A percentile compares a stretch with the other conserved stretches of the same genome.
Conservation (phyloP, 2,888 invertebrate species). For the Torymus tubicola region DNA sequence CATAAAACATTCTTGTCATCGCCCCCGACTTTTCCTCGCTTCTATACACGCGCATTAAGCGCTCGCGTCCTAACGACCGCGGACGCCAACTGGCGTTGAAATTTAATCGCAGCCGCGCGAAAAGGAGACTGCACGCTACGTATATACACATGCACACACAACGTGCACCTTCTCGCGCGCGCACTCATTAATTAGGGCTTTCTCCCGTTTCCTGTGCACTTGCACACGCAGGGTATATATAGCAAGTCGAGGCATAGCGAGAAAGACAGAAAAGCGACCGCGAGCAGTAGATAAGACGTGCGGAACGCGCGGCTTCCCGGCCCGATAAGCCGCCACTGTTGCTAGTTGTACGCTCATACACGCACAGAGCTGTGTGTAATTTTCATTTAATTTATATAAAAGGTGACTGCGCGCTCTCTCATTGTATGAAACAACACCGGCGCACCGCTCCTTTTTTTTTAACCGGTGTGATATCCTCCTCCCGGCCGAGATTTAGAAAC, state of each 20-base stretch:
- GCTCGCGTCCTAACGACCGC: conserved; percentile 28
- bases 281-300: conserved; percentile 1
- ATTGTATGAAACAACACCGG: neutral
- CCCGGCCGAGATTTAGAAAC: conserved; percentile 37
- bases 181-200: conserved; percentile 46
- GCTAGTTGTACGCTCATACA: too few relatives aligned
- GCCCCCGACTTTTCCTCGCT: neutral
- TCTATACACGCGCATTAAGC: neutral
- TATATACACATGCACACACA: neutral
- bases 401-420: neutral
- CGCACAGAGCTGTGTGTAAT: neutral
- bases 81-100: conserved; percentile 46
- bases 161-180: neutral
- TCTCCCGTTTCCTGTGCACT: conserved; percentile 45
- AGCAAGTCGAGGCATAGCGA: neutral
- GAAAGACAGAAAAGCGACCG: conserved; percentile 14
- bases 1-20: neutral
- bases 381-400: conserved; percentile 36
- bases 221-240: too few relatives aligned
- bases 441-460: neutral
- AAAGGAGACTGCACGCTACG: conserved; percentile 17
- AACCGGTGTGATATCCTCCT: conserved; percentile 11
- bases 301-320: conserved; percentile 5
- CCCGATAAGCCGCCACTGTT: conserved; percentile 18
- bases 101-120: conserved; percentile 34